Percentiles rank a stretch among this genome's conserved stretches.
phyloP scores from a whole-genome alignment of 2,888 invertebrate genomes.

The Eupithecia abbreviata region DNA sequence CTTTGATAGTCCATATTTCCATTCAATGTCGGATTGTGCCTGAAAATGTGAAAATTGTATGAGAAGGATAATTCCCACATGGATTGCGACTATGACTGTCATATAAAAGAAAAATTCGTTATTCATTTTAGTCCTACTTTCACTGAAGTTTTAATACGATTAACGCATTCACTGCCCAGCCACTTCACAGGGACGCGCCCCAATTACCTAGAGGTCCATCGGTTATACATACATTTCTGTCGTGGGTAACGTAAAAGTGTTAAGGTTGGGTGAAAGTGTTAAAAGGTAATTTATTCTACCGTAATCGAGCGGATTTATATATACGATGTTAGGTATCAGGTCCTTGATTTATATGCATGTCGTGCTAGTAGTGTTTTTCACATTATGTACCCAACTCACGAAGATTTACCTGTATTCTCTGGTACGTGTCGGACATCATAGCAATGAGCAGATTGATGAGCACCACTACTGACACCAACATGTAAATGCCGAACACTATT shows the following conservation, averaged over 20 bases:
- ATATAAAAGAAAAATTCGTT: neutral
- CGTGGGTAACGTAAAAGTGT: too few species aligned
- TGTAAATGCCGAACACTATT: conserved; percentile 95
- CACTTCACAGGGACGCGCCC: too few species aligned
- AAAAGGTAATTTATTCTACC: neutral
- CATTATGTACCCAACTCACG: conserved; percentile 41
- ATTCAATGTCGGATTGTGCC: conserved; percentile 99
- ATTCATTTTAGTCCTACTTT: neutral
- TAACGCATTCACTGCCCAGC: neutral
- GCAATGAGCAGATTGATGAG: conserved; percentile 99
- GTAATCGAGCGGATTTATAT: neutral
- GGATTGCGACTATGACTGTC: neutral
- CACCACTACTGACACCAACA: conserved; percentile 99
- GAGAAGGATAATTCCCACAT: neutral
- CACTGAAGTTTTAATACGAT: neutral
- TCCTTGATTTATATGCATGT: conserved; percentile 20
- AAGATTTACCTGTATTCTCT: conserved; percentile 94
- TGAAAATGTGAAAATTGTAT: conserved; percentile 69
- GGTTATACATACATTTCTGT: too few species aligned
- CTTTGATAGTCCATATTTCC: conserved; percentile 99
- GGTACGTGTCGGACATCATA: conserved; percentile 99
- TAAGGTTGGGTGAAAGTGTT: too few species aligned
- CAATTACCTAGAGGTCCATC: too few species aligned
- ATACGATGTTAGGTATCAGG: neutral
- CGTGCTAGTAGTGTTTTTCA: conserved; percentile 17